These are phyloP conservation scores for Lycaena phlaeas DNA, from an alignment of 2,888 invertebrate species.

Conservation along the genomic window DNA sequence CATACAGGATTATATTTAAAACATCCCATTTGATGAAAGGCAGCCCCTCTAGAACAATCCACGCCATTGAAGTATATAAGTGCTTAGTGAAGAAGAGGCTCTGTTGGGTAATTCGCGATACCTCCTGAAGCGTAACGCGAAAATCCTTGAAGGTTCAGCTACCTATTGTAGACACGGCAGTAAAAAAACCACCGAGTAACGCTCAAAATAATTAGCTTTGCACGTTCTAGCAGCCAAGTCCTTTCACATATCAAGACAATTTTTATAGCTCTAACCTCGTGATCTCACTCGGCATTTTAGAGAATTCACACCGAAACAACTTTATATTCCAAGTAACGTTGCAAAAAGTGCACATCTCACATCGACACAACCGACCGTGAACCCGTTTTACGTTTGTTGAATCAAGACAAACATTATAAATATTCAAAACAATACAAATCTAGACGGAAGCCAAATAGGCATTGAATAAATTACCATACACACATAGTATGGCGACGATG, in stretches of 20 bases:
- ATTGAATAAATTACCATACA: slow-evolving; percentile 4
- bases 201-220: slow-evolving; percentile 34
- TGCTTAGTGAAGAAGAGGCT: slow-evolving; percentile 16
- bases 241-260: too few relatives aligned
- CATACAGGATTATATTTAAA: too few relatives aligned
- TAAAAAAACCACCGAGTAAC: slow-evolving; percentile 39
- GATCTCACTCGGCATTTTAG: background rate
- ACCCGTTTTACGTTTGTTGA: slow-evolving; percentile 43
- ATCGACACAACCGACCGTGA: slow-evolving; percentile 45
- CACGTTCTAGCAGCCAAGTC: slow-evolving; percentile 50
- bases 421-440: slow-evolving; percentile 2
- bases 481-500: too few relatives aligned
- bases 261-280: slow-evolving; percentile 1
- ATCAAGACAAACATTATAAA: slow-evolving; percentile 36
- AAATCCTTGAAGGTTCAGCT: slow-evolving; percentile 62
- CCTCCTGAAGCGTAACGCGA: slow-evolving; percentile 51
- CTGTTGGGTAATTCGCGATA: slow-evolving; percentile 22
- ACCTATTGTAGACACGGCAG: slow-evolving; percentile 47
- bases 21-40: too few relatives aligned
- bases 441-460: background rate
- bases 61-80: too few relatives aligned
- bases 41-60: too few relatives aligned
- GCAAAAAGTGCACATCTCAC: slow-evolving; percentile 65
- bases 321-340: slow-evolving; percentile 47
- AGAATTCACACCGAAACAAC: slow-evolving; percentile 43